phyloP scores from a whole-genome alignment of 2,113 vertebrate genomes.

The Nerophis ophidion region DNA sequence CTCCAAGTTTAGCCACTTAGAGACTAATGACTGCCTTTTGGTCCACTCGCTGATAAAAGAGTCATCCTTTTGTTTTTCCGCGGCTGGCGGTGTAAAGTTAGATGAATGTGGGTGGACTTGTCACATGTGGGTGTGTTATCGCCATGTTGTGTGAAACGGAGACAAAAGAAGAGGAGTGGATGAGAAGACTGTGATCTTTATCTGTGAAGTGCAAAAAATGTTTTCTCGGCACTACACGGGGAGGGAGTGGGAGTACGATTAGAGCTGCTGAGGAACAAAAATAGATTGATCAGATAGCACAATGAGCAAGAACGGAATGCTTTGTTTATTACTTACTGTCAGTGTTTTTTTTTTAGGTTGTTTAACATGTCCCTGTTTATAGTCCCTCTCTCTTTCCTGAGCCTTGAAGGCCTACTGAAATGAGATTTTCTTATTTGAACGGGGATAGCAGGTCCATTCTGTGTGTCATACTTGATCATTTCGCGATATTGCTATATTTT shows the following conservation, averaged over 20 bases:
- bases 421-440: too few species aligned
- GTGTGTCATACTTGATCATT: too few species aligned
- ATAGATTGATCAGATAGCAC: slow-evolving; percentile 69
- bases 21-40: slow-evolving; percentile 49
- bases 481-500: too few species aligned
- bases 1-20: slow-evolving; percentile 37
- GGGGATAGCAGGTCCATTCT: too few species aligned
- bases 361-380: slow-evolving; percentile 60
- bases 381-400: slow-evolving; percentile 51
- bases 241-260: slow-evolving; percentile 67
- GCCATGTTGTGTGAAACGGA: slow-evolving; percentile 72
- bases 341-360: slow-evolving; percentile 28
- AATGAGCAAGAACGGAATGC: slow-evolving; percentile 60
- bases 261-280: slow-evolving; percentile 66
- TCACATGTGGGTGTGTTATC: slow-evolving; percentile 70
- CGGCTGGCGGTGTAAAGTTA: slow-evolving; percentile 59
- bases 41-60: slow-evolving; percentile 53
- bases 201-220: slow-evolving; percentile 70
- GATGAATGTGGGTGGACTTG: slow-evolving; percentile 72
- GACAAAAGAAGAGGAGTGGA: slow-evolving; percentile 69
- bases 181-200: slow-evolving; percentile 69
- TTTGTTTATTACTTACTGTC: slow-evolving; percentile 63
- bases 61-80: slow-evolving; percentile 55
- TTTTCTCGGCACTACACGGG: slow-evolving; percentile 53
- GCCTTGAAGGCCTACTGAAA: too few species aligned